Conservation (phyloP, 2,797 vertebrate species). For the Pangasius larnaudii region DNA sequence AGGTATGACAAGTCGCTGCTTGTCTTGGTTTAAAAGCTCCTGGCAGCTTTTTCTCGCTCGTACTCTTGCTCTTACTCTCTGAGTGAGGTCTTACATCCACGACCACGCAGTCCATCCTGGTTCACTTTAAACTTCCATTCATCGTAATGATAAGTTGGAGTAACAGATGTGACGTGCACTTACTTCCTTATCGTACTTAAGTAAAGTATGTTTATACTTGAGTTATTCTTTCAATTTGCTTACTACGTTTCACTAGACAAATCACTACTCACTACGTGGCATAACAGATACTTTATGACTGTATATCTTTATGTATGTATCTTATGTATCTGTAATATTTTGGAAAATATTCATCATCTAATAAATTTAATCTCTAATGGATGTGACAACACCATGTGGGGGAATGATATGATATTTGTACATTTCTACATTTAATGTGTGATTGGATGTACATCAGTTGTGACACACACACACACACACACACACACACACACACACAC, state of each 20-base stretch:
- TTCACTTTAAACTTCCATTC: constrained; percentile 10
- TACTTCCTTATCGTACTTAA: neutral
- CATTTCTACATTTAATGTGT: neutral
- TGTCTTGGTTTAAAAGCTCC: constrained; percentile 41
- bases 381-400: neutral
- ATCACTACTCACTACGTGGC: neutral
- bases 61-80: constrained; percentile 12
- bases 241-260: neutral
- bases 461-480: neutral
- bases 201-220: neutral
- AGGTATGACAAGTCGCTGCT: constrained; percentile 53
- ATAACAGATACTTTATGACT: no score
- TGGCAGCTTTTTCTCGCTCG: constrained; percentile 20
- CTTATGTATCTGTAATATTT: neutral
- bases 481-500: neutral
- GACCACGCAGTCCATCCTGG: neutral
- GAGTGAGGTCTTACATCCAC: constrained; percentile 25
- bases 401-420: neutral
- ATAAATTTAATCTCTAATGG: neutral
- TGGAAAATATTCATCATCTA: neutral
- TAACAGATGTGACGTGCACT: neutral
- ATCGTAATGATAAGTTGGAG: neutral
- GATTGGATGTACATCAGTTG: neutral
- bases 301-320: no score
- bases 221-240: neutral